Conservation (phyloP, 2,888 invertebrate species). For the Dermolepida albohirtum region DNA sequence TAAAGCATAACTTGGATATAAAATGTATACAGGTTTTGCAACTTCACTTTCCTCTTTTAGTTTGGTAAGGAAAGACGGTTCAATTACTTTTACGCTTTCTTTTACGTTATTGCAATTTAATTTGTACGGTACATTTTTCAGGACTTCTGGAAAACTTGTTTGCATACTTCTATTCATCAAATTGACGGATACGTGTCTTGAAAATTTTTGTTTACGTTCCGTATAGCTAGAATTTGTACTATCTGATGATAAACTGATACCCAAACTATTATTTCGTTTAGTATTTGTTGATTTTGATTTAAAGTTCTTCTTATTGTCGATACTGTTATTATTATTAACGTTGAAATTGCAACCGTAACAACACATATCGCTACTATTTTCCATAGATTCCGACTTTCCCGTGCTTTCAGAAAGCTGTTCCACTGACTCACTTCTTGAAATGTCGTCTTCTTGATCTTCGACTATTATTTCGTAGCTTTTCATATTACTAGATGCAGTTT, state of each 20-base stretch:
- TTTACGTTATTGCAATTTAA: conserved; percentile 50
- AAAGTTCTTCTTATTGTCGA: conserved; percentile 59
- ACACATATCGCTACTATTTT: conserved; percentile 53
- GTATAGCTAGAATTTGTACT: conserved; percentile 46
- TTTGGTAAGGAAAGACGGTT: conserved; percentile 78
- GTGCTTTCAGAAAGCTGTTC: conserved; percentile 66
- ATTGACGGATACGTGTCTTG: conserved; percentile 64
- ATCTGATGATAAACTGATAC: conserved; percentile 49
- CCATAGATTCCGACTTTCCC: conserved; percentile 62
- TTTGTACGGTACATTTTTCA: conserved; percentile 58
- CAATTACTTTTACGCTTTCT: conserved; percentile 73
- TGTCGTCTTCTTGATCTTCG: conserved; percentile 68
- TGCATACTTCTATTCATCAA: conserved; percentile 82
- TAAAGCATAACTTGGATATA: conserved; percentile 91
- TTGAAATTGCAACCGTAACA: conserved; percentile 27
- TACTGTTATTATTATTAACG: conserved; percentile 65
- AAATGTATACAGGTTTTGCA: conserved; percentile 83
- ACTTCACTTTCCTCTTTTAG: conserved; percentile 67
- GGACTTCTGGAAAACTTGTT: conserved; percentile 69
- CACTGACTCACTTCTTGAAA: conserved; percentile 67
- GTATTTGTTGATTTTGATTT: conserved; percentile 54
- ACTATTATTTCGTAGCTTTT: conserved; percentile 68
- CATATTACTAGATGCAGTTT: conserved; percentile 59
- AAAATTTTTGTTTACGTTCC: conserved; percentile 40
- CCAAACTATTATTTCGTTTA: conserved; percentile 48